Conservation (phyloP, 2,888 invertebrate genomes). For the Enchytraeus crypticus region DNA sequence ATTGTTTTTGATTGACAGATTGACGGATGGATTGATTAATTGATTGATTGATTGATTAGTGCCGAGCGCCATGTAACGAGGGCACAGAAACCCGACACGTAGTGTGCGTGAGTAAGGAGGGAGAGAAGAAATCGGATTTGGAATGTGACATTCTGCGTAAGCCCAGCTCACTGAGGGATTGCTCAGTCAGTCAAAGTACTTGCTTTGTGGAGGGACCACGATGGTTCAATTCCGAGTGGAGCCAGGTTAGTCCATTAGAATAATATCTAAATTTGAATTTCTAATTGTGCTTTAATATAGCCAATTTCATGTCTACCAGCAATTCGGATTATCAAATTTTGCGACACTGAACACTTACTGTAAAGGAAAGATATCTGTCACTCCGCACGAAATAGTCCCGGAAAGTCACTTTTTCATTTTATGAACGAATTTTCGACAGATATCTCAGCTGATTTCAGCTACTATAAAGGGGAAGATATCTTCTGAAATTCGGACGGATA, state of each 20-base stretch:
- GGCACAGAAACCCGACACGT: constrained; percentile 22
- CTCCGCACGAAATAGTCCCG: background rate
- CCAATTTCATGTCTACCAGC: no score
- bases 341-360: no score
- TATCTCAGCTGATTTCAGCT: no score
- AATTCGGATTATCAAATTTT: no score
- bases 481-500: no score
- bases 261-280: background rate
- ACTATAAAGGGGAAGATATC: no score
- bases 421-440: no score
- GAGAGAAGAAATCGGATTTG: constrained; percentile 11
- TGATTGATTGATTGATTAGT: no score
- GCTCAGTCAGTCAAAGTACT: background rate
- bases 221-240: constrained; percentile 66
- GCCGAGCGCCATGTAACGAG: constrained; percentile 10
- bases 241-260: background rate
- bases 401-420: no score
- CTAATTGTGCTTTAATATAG: background rate
- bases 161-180: constrained; percentile 13
- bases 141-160: constrained; percentile 17
- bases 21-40: no score
- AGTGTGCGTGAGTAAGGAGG: constrained; percentile 20
- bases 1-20: no score
- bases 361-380: no score
- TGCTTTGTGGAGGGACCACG: constrained; percentile 7